Evolutionary conservation across 2,113 vertebrate genomes (phyloP).

Genomic region (Calypte anna): DNA sequence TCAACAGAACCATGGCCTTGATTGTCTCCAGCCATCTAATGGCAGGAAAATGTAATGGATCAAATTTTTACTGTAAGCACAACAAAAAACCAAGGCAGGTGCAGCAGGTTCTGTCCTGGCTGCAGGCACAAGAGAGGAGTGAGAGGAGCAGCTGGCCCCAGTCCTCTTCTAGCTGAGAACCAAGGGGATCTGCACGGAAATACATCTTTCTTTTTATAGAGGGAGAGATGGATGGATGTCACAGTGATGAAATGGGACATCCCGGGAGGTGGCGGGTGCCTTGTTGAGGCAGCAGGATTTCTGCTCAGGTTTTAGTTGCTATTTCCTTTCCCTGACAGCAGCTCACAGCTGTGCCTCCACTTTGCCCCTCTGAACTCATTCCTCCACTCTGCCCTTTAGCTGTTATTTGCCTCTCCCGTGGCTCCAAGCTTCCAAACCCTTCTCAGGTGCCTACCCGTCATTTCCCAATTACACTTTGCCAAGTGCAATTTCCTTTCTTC

Average conservation of each 20-base stretch:
- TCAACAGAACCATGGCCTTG: neutral
- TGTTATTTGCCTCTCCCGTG: neutral
- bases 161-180: neutral
- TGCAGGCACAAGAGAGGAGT: neutral
- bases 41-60: neutral
- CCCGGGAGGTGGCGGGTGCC: neutral
- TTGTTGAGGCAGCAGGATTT: neutral
- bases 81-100: neutral
- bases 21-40: neutral
- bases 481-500: constrained; percentile 39
- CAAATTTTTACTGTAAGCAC: neutral
- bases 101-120: neutral
- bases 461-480: neutral
- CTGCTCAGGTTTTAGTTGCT: neutral
- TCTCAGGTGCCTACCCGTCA: neutral
- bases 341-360: neutral
- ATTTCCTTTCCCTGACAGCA: constrained; percentile 24
- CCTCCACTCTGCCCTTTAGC: constrained; percentile 27
- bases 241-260: neutral
- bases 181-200: neutral
- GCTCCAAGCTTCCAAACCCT: neutral
- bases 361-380: neutral
- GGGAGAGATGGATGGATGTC: neutral
- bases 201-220: constrained; percentile 22
- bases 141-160: constrained; percentile 1